These are phyloP conservation scores for Ia io DNA, from an alignment of 2,113 vertebrate species.

Conservation along the genomic window DNA sequence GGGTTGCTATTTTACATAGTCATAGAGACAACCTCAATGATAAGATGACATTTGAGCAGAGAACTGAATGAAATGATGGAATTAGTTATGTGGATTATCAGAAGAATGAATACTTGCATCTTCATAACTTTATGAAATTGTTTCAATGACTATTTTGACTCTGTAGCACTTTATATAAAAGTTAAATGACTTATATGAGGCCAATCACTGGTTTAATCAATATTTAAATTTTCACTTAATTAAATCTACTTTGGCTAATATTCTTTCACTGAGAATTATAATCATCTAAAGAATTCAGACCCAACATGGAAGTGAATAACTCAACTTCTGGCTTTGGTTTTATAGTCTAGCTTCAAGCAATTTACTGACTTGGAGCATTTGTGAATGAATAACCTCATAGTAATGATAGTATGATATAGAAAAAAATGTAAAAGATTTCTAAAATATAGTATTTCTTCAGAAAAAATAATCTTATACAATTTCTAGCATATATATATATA, in stretches of 20 bases:
- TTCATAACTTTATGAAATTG: background rate
- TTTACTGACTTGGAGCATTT: background rate
- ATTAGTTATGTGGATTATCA: background rate
- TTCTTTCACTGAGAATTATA: background rate
- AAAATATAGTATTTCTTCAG: background rate
- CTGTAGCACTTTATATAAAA: background rate
- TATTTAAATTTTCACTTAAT: slow-evolving; percentile 50
- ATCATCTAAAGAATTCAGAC: slow-evolving; percentile 8
- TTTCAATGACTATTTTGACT: background rate
- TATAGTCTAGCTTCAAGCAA: background rate
- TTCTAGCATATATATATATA: background rate
- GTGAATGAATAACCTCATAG: background rate
- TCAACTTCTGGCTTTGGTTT: background rate
- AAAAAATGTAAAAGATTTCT: background rate
- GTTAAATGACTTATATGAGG: background rate
- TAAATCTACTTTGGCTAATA: background rate
- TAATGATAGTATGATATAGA: background rate
- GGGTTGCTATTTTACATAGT: background rate
- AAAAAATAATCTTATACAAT: background rate
- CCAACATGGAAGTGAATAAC: background rate
- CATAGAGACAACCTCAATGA: background rate
- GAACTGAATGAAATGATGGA: background rate
- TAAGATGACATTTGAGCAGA: background rate
- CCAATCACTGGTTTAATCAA: slow-evolving; percentile 13
- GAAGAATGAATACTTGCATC: background rate